These are phyloP conservation scores for Phyllopteryx taeniolatus DNA, from an alignment of 2,113 vertebrate genomes.

Conservation along the genomic window DNA sequence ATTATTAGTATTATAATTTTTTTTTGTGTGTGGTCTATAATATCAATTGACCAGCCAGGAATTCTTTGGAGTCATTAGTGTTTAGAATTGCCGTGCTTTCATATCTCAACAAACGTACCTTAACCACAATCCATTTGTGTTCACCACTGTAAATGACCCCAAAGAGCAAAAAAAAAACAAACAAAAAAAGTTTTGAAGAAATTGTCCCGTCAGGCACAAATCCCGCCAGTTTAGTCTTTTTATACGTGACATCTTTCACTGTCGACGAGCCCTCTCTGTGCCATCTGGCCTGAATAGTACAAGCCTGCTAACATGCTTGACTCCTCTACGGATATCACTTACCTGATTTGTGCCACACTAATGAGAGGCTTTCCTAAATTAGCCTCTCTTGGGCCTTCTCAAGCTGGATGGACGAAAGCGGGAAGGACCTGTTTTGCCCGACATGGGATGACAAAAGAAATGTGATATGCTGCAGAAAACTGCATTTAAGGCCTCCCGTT, in stretches of 20 bases:
- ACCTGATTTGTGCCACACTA: slow-evolving; percentile 28
- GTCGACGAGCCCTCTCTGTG: slow-evolving; percentile 36
- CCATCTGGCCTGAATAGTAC: slow-evolving; percentile 45
- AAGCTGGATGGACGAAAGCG: slow-evolving; percentile 14
- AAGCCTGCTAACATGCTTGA: slow-evolving; percentile 34
- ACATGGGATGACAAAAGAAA: slow-evolving; percentile 4
- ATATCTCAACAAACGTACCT: background rate
- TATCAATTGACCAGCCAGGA: background rate
- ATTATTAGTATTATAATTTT: too few species aligned
- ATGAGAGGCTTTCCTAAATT: slow-evolving; percentile 30
- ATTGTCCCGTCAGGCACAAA: background rate
- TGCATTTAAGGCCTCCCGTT: background rate
- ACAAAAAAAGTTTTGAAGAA: too few species aligned
- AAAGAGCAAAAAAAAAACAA: too few species aligned
- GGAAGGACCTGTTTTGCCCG: slow-evolving; percentile 10
- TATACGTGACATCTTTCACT: slow-evolving; percentile 27
- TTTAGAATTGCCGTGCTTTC: background rate
- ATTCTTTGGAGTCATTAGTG: background rate
- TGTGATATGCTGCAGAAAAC: background rate
- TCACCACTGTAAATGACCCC: background rate
- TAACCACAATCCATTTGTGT: background rate
- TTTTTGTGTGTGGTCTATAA: background rate
- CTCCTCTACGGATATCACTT: slow-evolving; percentile 38
- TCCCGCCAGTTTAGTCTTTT: slow-evolving; percentile 11
- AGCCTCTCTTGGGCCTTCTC: slow-evolving; percentile 18